Evolutionary conservation across 2,797 vertebrate species (phyloP), one percentile per base, ranked within the genome.

Genomic region (Sibirionetta formosa): DNA sequence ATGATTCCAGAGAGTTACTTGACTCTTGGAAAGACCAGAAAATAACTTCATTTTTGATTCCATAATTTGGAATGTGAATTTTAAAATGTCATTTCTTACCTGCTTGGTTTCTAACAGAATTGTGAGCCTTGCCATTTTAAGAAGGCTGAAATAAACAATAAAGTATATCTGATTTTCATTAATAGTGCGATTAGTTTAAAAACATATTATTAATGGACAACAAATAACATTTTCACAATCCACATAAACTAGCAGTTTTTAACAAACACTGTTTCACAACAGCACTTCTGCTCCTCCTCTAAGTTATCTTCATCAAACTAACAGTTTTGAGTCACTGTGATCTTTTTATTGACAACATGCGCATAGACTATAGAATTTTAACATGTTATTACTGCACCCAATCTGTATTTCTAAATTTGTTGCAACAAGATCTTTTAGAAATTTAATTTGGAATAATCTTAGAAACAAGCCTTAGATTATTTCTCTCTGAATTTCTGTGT

Each of bases 1-100:
- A 46, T 38, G 24, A 73, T 77, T 86, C 46, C 33, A 61, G 66
- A 76, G 11, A 90, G 15, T 88, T 88, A 40, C 40, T 86, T 73
- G 19, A 40, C 38, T 64, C 48, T 48, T 48, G 48, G 22, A 86
- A 9, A 70, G 5, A 63, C 8, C 15, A 60, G 17, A 7, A 88
- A 93, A 77, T 58, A 76, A 35, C 27, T 68, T 87, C 18, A 58
- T 4, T 44, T 94, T 76, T 69, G 33, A 76, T 27, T 4, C 7
- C 16, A 18, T 24, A 61, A 58, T 61, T 64, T 85, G 26, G 85
- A 88, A 68, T 2, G 18, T 58, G 14, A 54, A 75, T 46, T 76
- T 90, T 73, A 57, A 82, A 86, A 84, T 40, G 3, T 16, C 35
- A n/a, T 2, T 50, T 14, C 31, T 79, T 14, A 54, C 9, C 2